Evolutionary conservation across 1,140 invertebrate genomes (phyloP).

Genomic region (Fopius arisanus): DNA sequence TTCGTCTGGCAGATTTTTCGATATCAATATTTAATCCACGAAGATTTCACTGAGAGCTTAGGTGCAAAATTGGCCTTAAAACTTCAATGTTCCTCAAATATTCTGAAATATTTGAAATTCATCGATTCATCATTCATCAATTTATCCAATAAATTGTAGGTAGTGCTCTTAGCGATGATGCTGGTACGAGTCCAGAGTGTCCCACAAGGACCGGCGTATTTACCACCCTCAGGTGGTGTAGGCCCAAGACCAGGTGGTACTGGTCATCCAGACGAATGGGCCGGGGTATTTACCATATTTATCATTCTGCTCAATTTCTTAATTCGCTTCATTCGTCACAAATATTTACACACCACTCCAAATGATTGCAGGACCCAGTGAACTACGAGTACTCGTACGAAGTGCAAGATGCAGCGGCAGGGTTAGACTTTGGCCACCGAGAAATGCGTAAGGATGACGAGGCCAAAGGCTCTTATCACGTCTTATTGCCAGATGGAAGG

Average conservation of each 20-base stretch:
- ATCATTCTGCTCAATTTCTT: neutral
- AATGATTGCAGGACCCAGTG: constrained; percentile 66
- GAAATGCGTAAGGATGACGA: constrained; percentile 71
- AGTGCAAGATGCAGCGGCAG: constrained; percentile 68
- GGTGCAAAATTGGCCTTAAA: neutral
- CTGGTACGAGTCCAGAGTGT: constrained; percentile 52
- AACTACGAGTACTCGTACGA: constrained; percentile 75
- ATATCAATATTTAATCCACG: neutral
- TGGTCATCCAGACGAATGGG: constrained; percentile 62
- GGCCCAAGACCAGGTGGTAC: constrained; percentile 33
- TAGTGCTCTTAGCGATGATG: constrained; percentile 51
- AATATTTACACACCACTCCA: neutral
- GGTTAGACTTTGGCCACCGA: constrained; percentile 71
- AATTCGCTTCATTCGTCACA: too few relatives aligned
- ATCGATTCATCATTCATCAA: neutral
- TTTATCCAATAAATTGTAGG: constrained; percentile 37
- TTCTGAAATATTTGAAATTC: neutral
- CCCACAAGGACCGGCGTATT: constrained; percentile 65
- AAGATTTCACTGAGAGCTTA: neutral
- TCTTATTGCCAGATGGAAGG: constrained; percentile 72
- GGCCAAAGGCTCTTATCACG: constrained; percentile 71
- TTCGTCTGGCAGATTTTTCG: neutral
- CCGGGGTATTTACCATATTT: constrained; percentile 48
- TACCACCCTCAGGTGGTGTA: constrained; percentile 61
- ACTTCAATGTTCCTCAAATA: neutral